Evolutionary conservation across 2,113 vertebrate genomes (phyloP), one percentile per base, ranked within the genome.

Genomic region (Tetraodon nigroviridis): DNA sequence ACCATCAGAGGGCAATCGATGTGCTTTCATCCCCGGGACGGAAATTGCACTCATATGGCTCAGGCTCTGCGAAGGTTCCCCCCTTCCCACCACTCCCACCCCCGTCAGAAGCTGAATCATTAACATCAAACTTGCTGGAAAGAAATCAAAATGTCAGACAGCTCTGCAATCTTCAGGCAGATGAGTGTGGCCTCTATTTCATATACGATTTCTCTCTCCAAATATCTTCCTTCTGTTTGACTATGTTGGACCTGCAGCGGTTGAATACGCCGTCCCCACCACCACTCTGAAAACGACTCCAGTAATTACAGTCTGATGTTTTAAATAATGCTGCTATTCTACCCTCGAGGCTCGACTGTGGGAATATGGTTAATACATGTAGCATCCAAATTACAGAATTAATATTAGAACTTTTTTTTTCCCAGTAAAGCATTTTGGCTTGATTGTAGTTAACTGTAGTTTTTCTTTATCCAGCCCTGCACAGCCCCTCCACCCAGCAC

Each of bases 1-100:
- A 86, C 83, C 87, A 87, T 89, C 86, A 87, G 83, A 87, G 84
- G 83, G 82, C 86, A 89, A 89, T 89, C 86, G 84, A 89, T 88
- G 84, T 74, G 80, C 86, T 89, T 87, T 89, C 87, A 89, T 89
- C 86, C 86, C 83, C 71, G 76, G 83, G 80, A 85, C 78, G 84
- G 84, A 89, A 88, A 89, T 89, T 89, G 87, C 86, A 87, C 87
- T 88, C 86, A 86, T 78, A 85, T 77, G 81, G 84, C 86, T 85
- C 82, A 81, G 79, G 74, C 76, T 81, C 78, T 66, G 83, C 82
- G 85, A 85, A 82, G 85, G 83, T 81, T 77, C 32, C 32, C 32
- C 32, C 32, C 32, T 37, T 12, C 32, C 32, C 32, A 3, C 32
- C 32, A 12, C 32, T 10, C 10, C 32, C 32, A 37, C 32, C 75